Conservation (phyloP, 2,113 vertebrate species). For the Onychostruthus taczanowskii region DNA sequence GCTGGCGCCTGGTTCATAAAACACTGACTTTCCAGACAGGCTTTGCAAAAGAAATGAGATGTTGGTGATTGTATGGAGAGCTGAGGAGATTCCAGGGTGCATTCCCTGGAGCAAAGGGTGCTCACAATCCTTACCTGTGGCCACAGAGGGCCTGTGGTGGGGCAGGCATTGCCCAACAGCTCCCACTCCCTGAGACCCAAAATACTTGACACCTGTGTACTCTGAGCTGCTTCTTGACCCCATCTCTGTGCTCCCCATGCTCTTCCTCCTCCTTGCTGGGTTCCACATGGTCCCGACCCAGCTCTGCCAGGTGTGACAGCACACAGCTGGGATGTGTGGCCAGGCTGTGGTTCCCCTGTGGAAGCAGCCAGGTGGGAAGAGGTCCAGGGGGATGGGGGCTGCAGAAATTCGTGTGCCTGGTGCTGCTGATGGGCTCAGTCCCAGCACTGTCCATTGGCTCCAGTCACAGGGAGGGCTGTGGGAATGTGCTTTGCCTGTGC, state of each 20-base stretch:
- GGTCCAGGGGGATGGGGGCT: neutral
- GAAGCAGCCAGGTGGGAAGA: neutral
- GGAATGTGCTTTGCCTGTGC: neutral
- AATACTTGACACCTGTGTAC: rapidly evolving
- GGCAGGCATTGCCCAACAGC: neutral
- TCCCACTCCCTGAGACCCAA: rapidly evolving
- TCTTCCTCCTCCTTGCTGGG: neutral
- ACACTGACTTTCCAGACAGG: neutral
- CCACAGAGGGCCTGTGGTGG: rapidly evolving
- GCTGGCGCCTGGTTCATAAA: neutral
- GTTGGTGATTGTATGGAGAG: rapidly evolving
- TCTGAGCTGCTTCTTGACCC: neutral
- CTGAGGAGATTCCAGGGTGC: neutral
- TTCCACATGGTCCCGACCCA: rapidly evolving
- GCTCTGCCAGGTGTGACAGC: neutral
- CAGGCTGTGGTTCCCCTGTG: neutral
- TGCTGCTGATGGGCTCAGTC: neutral
- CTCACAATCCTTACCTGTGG: neutral
- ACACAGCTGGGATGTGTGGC: neutral
- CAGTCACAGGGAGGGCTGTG: rapidly evolving
- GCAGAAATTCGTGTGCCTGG: neutral
- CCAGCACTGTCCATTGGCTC: rapidly evolving
- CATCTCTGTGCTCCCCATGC: rapidly evolving
- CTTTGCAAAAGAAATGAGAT: neutral
- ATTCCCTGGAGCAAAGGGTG: neutral